Percentiles rank a stretch among this genome's conserved stretches.
Conservation (phyloP, 1,140 invertebrate genomes). For the Homalodisca vitripennis region DNA sequence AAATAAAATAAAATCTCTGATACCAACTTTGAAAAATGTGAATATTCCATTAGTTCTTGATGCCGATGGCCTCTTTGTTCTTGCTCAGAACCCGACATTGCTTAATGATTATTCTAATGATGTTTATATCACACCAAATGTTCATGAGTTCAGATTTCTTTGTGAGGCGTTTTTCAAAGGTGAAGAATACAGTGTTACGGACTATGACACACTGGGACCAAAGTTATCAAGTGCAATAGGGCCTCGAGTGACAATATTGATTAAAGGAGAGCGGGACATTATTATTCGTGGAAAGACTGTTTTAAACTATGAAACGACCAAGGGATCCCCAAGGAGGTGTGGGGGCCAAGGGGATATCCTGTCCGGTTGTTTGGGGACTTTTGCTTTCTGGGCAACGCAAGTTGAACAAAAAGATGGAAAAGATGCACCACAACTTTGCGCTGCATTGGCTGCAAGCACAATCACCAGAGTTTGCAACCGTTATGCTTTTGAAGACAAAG, state of each 20-base stretch:
- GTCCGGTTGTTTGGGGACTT: constrained; percentile 78
- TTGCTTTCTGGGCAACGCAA: constrained; percentile 74
- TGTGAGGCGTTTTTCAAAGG: constrained; percentile 53
- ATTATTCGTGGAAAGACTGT: constrained; percentile 21
- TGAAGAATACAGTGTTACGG: not conserved
- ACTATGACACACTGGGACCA: not conserved
- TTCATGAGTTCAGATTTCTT: constrained; percentile 84
- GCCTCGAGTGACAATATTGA: constrained; percentile 35
- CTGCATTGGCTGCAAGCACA: constrained; percentile 77
- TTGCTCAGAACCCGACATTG: constrained; percentile 73
- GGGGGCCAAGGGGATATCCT: constrained; percentile 97
- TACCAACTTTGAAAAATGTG: constrained; percentile 25
- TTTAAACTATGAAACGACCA: not conserved
- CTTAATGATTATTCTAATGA: constrained; percentile 73
- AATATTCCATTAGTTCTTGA: constrained; percentile 81
- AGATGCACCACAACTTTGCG: constrained; percentile 62
- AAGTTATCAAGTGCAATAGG: constrained; percentile 28
- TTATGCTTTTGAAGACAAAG: constrained; percentile 70
- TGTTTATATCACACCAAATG: constrained; percentile 92
- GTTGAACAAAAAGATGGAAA: constrained; percentile 5
- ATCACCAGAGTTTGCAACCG: constrained; percentile 78
- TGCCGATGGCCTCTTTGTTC: constrained; percentile 91
- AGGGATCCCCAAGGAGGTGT: constrained; percentile 84
- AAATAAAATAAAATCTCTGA: constrained; percentile 35
- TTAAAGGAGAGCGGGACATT: constrained; percentile 38